Base-by-base conservation (phyloP, 2,113 vertebrate species). In the human region DNA sequence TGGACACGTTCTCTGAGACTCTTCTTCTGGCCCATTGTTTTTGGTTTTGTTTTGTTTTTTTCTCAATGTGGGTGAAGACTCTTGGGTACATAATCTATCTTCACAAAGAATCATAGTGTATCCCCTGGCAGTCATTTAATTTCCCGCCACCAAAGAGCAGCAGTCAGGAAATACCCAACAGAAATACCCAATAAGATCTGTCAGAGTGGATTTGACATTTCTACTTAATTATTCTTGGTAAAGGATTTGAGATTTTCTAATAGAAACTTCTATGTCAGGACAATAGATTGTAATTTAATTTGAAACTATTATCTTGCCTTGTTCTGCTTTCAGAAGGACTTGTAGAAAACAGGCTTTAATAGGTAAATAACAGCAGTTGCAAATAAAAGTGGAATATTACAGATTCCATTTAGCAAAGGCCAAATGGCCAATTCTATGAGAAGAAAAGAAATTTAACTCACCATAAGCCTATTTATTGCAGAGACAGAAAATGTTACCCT, bases 311-410 rank as follows among this genome's bases (percentile, higher is more conserved):
- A 90, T 79, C 40, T 48, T 96, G 66, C 32, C 55, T 92, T n/a
- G 1, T 57, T 94, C 38, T 90, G 48, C 40, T 80, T 96, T 90
- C 38, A 91, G 90, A 95, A 95, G 43, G n/a, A 88, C 32, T 35
- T 86, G 23, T 38, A 89, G 40, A 89, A 92, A 79, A 94, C 14
- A 64, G 93, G 50, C 23, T 75, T 85, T 78, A 16, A 13, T 52
- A 93, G 50, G 27, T 86, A 94, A 97, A 97, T 96, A 92, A 83
- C 14, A 87, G 82, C 52, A 72, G 43, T 59, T 90, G 35, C 50
- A 85, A 94, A 88, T 79, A 95, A 89, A 98, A 96, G 14, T 73
- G 14, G 35, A 82, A 83, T 23, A 86, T 96, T 95, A 93, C 32
- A 92, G 27, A 93, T 86, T 96, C 48, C 82, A 92, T 93, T 92